Evolutionary conservation across 1,140 invertebrate genomes (phyloP).

Genomic region (Penaeus japonicus): DNA sequence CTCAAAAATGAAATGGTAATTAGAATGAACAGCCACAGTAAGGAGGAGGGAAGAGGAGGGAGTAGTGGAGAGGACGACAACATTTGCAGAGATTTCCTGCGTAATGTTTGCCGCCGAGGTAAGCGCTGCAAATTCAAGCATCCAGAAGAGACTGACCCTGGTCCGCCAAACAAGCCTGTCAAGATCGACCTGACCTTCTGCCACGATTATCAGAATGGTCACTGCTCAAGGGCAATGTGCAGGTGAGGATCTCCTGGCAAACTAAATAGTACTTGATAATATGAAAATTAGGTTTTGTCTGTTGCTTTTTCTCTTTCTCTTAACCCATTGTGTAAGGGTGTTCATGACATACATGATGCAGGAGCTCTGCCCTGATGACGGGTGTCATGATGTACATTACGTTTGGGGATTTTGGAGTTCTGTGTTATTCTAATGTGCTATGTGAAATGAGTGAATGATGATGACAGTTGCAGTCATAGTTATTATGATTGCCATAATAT

Average conservation of each 20-base stretch:
- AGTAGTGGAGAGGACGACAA: constrained; percentile 32
- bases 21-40: constrained; percentile 37
- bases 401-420: no score
- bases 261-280: no score
- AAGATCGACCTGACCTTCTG: constrained; percentile 75
- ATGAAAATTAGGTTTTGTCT: no score
- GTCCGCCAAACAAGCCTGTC: constrained; percentile 26
- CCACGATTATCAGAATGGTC: constrained; percentile 83
- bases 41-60: constrained; percentile 34
- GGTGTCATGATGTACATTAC: no score
- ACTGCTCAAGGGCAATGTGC: constrained; percentile 72
- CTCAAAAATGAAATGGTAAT: constrained; percentile 45
- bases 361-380: no score
- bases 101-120: constrained; percentile 77
- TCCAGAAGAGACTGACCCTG: constrained; percentile 65
- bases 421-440: no score
- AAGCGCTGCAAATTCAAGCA: constrained; percentile 81
- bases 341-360: no score
- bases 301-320: no score
- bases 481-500: no score
- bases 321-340: no score
- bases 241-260: constrained; percentile 47
- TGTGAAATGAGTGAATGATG: no score
- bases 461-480: no score
- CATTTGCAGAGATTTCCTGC: constrained; percentile 70